These are phyloP conservation scores for Dicrostonyx torquatus DNA, from an alignment of 2,797 vertebrate genomes.

Conservation along the genomic window DNA sequence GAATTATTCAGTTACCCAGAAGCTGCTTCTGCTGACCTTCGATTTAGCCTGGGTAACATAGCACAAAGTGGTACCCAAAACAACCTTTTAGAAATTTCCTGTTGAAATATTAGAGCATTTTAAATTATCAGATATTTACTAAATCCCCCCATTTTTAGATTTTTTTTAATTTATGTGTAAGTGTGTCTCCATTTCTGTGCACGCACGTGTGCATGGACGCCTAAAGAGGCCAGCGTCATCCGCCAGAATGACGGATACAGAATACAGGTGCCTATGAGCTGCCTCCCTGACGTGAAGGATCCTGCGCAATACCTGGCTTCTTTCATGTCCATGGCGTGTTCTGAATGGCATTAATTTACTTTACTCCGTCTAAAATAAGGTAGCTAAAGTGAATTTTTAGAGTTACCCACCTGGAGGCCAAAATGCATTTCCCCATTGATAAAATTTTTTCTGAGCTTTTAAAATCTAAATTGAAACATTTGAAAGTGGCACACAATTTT, in stretches of 20 bases:
- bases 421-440: neutral
- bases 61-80: neutral
- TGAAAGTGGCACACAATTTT: neutral
- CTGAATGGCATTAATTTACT: neutral
- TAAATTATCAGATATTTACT: neutral
- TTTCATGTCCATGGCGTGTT: neutral
- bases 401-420: neutral
- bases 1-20: neutral
- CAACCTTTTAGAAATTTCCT: neutral
- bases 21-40: neutral
- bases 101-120: neutral
- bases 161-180: neutral
- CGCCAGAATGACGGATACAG: neutral
- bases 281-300: neutral
- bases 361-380: neutral
- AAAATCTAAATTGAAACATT: slow-evolving; percentile 39
- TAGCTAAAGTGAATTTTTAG: neutral
- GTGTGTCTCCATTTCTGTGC: neutral
- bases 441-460: slow-evolving; percentile 1
- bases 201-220: neutral
- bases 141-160: neutral
- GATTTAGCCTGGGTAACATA: neutral
- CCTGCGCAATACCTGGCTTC: neutral
- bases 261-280: neutral
- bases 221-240: neutral